phyloP scores from a whole-genome alignment of 2,888 invertebrate genomes.

The Adineta ricciae region DNA sequence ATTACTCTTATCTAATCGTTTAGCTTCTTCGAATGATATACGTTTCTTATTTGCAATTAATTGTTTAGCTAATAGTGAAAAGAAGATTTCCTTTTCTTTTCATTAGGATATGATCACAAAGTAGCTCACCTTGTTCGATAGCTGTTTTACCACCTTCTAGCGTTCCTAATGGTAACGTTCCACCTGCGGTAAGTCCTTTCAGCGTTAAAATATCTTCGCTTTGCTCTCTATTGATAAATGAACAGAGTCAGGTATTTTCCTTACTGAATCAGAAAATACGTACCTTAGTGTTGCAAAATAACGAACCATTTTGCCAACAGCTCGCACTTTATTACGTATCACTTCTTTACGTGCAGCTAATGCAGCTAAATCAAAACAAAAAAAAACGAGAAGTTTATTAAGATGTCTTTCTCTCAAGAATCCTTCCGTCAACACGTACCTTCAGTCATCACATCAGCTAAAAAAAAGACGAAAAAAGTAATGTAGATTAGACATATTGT shows the following conservation, averaged over 20 bases:
- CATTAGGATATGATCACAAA: neutral
- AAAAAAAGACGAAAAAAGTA: neutral
- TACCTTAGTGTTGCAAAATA: constrained; percentile 47
- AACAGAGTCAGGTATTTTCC: constrained; percentile 35
- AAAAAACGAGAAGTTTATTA: neutral
- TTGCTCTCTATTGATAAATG: constrained; percentile 67
- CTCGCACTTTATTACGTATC: constrained; percentile 96
- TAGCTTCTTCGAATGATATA: constrained; percentile 34
- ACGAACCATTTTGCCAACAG: constrained; percentile 99
- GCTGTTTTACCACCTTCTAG: constrained; percentile 33
- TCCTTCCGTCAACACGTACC: neutral
- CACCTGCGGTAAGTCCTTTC: constrained; percentile 82
- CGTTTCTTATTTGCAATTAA: constrained; percentile 24
- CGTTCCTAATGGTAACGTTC: constrained; percentile 32
- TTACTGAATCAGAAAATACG: no score
- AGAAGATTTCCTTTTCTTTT: constrained; percentile 22
- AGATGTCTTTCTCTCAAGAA: neutral
- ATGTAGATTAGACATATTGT: neutral
- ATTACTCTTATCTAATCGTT: constrained; percentile 33
- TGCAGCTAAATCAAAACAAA: neutral
- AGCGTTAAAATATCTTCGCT: constrained; percentile 95
- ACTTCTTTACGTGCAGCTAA: constrained; percentile 76
- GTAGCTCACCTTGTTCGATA: constrained; percentile 26
- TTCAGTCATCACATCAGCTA: neutral
- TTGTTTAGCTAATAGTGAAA: constrained; percentile 23